A percentile compares a stretch with the other conserved stretches of the same genome.
Conservation (phyloP, 2,888 invertebrate genomes). For the Epinotia brunnichana region DNA sequence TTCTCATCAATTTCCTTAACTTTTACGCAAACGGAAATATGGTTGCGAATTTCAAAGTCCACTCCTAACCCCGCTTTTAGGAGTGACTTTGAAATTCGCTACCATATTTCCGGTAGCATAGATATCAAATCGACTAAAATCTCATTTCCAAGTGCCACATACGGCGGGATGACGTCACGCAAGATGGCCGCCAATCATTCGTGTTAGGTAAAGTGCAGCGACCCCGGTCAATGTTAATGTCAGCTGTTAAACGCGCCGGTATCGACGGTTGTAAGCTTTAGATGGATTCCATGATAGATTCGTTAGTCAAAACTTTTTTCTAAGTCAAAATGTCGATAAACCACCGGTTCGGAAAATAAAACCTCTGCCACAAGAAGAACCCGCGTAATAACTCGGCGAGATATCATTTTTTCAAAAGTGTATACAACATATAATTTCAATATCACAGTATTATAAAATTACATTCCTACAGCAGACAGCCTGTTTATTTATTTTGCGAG, state of each 20-base stretch:
- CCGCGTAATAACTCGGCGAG: too few species aligned
- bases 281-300: constrained; percentile 17
- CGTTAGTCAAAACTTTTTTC: not conserved
- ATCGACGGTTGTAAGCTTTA: constrained; percentile 30
- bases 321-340: too few species aligned
- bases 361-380: too few species aligned
- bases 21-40: not conserved
- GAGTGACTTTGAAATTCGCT: too few species aligned
- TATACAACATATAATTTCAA: too few species aligned
- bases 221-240: constrained; percentile 44
- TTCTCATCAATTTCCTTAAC: not conserved
- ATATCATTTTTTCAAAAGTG: too few species aligned
- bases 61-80: too few species aligned
- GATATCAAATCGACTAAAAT: constrained; percentile 6
- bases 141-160: constrained; percentile 14
- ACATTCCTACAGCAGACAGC: too few species aligned
- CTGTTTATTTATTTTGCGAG: too few species aligned
- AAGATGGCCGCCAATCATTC: constrained; percentile 41
- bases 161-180: constrained; percentile 38
- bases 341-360: too few species aligned
- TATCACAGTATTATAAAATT: too few species aligned
- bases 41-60: constrained; percentile 1
- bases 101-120: too few species aligned
- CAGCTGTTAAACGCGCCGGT: constrained; percentile 40
- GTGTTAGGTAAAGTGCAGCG: constrained; percentile 44